Evolutionary conservation across 2,113 vertebrate species (phyloP), one percentile per base, ranked within the genome.

Genomic region (Ivindomyrus marchei): DNA sequence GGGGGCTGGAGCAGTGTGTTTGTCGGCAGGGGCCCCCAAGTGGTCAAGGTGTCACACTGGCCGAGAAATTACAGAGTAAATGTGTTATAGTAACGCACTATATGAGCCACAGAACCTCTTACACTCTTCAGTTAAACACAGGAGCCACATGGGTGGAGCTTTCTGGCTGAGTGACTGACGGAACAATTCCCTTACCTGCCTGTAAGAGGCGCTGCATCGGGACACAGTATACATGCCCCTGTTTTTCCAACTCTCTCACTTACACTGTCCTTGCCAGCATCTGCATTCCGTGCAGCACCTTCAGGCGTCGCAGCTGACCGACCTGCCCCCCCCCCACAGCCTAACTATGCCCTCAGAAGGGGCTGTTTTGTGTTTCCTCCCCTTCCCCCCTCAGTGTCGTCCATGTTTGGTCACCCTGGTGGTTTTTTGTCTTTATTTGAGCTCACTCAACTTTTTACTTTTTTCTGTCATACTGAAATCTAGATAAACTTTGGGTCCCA

Each of bases 71-170:
- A 93, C 92, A 95, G 86, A 92, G 92, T 91, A 93, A 93, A 93
- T 90, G 89, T 90, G 92, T 91, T 91, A 27, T 27, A 90, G 87
- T 87, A 90, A 92, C 92, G 15, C 85, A 70, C 95, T 94, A 94
- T 94, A 93, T 95, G 93, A 95, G 95, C 93, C 94, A 94, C n/a
- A 66, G 62, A 27, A 31, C 94, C 93, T 94, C 90, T 92, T 91
- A 83, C 94, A 93, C 93, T 93, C 93, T 91, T 96, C 93, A 95
- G 95, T 95, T 95, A 95, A 95, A 95, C 94, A 95, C 94, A 86
- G 91, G 93, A 93, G 93, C 93, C 94, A 93, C 93, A 90, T 93
- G 88, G 93, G 91, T 92, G 95, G 94, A 95, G 19, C 70, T 36
- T 24, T 3, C n/a, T 36, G 58, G 24, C 56, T 58, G 56, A 24